A percentile compares a stretch with the other conserved stretches of the same genome.
phyloP scores from a whole-genome alignment of 2,113 vertebrate species.

The Oryzias celebensis region DNA sequence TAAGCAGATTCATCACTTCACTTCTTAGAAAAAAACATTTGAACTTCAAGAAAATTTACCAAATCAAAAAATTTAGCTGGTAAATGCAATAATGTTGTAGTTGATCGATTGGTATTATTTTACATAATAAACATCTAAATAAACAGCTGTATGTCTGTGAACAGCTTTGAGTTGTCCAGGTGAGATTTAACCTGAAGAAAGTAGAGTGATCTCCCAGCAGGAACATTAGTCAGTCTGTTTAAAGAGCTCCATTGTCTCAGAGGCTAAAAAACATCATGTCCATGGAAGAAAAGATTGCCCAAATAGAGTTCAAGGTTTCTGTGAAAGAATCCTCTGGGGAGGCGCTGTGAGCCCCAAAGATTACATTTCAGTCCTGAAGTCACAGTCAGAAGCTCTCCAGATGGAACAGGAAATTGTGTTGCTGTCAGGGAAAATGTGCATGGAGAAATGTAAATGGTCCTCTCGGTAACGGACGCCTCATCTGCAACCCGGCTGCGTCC shows the following conservation, averaged over 20 bases:
- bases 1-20: too few species aligned
- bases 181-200: conserved; percentile 27
- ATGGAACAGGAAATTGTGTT: conserved; percentile 83
- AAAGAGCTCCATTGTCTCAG: conserved; percentile 56
- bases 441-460: conserved; percentile 81
- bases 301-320: conserved; percentile 73
- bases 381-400: conserved; percentile 76
- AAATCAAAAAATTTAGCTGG: too few species aligned
- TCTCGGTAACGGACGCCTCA: conserved; percentile 69
- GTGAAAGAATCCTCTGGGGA: conserved; percentile 72
- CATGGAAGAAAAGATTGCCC: conserved; percentile 69
- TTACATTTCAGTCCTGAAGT: conserved; percentile 79
- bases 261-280: conserved; percentile 48
- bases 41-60: too few species aligned
- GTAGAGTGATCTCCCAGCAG: conserved; percentile 55
- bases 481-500: conserved; percentile 71
- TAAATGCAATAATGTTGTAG: too few species aligned
- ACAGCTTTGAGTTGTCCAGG: too few species aligned
- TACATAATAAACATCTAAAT: too few species aligned
- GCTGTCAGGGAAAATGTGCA: conserved; percentile 76
- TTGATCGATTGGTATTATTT: too few species aligned
- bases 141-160: too few species aligned
- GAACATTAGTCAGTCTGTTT: conserved; percentile 59
- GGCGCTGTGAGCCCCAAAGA: conserved; percentile 69
- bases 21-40: too few species aligned